Percentiles rank a stretch among this genome's conserved stretches.
phyloP scores from a whole-genome alignment of 2,797 vertebrate genomes.

The Cossypha caffra region DNA sequence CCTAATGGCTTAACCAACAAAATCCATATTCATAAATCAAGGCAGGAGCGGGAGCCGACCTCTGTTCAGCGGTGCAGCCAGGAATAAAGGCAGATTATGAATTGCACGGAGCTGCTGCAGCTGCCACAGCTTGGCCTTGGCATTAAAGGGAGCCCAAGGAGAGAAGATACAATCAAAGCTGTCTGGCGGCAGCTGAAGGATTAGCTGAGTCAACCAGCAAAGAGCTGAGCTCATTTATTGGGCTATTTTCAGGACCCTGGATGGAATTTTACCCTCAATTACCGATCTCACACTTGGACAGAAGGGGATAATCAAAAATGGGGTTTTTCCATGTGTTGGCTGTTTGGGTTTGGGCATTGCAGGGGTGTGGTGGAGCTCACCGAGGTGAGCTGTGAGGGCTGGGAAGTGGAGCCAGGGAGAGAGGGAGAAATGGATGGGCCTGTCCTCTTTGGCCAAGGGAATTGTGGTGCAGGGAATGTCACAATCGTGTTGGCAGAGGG shows the following conservation, averaged over 20 bases:
- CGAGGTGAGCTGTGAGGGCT: background rate
- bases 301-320: background rate
- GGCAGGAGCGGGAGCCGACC: background rate
- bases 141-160: slow-evolving; percentile 25
- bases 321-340: background rate
- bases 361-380: background rate
- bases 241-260: slow-evolving; percentile 8
- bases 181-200: slow-evolving; percentile 1
- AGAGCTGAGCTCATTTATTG: slow-evolving; percentile 31
- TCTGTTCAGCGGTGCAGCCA: background rate
- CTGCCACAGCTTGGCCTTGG: slow-evolving; percentile 25
- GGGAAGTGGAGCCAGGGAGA: background rate
- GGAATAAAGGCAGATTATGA: background rate
- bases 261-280: slow-evolving; percentile 37
- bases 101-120: background rate
- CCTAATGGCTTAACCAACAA: slow-evolving; percentile 46
- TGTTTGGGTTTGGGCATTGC: background rate
- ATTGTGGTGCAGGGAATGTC: background rate
- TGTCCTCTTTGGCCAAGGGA: background rate
- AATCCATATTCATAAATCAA: slow-evolving; percentile 41
- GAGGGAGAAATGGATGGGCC: background rate
- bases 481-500: background rate
- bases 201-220: slow-evolving; percentile 55
- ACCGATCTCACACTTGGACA: background rate
- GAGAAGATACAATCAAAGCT: slow-evolving; percentile 10